Evolutionary conservation across 2,797 vertebrate genomes (phyloP), one percentile per base, ranked within the genome.

Genomic region (Dipus sagitta): DNA sequence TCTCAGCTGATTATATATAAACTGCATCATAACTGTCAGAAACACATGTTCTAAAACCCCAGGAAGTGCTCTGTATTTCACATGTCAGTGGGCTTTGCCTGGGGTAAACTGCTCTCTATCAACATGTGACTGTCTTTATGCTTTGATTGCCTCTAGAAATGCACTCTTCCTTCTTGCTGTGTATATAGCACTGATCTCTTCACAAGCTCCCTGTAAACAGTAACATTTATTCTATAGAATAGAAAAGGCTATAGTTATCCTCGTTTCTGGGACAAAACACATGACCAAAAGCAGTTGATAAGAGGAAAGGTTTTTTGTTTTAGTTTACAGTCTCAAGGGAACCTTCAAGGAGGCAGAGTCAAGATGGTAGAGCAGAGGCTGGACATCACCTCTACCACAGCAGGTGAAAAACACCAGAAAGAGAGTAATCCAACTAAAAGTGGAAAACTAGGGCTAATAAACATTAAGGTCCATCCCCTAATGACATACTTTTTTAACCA

Each of bases 1-100:
- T 94, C 80, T 90, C 75, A 92, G 58, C 32, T 80, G 89, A 93
- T 74, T 87, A 34, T 88, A 79, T 90, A 96, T 95, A 94, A 96
- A 94, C 20, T 85, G n/a, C 64, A 71, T 28, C 18, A 34, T 18
- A 47, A 64, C 76, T 94, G 34, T 93, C 82, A 82, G 65, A 28
- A 88, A 65, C 52, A n/a, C 64, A n/a, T 30, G 47, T 67, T 93
- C 42, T 68, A 90, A 94, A 95, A 88, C 64, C 32, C 24, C 24
- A 47, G n/a, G 64, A 89, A 92, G 38, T 62, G 47, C 65, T 91
- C 20, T 84, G 79, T 62, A 89, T 94, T 93, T 96, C 74, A 84
- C 65, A 70, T 81, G 65, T 95, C 95, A 96, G 65, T 65, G 92
- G 87, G 26, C 24, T 92, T 78, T 86, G 34, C 28, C 30, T 74